Percentiles rank a stretch among this genome's conserved stretches.
phyloP scores from a whole-genome alignment of 2,113 vertebrate species.

The Anolis sagrei region DNA sequence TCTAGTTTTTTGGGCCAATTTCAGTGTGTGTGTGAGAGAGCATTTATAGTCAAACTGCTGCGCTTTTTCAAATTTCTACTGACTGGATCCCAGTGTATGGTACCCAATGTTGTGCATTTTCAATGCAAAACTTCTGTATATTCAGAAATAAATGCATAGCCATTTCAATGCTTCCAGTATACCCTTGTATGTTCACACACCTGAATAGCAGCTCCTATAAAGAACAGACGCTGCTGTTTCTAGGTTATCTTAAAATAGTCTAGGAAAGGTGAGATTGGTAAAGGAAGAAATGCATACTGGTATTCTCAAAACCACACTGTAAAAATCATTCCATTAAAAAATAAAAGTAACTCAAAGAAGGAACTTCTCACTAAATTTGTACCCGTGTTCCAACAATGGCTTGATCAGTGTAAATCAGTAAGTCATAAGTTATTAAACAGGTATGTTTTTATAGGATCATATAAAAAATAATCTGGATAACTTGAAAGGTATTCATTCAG shows the following conservation, averaged over 20 bases:
- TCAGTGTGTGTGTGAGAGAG: background rate
- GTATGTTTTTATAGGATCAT: background rate
- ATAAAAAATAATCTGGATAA: background rate
- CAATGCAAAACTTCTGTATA: background rate
- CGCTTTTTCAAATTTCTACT: background rate
- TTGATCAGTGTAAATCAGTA: constrained; percentile 1
- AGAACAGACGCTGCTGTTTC: background rate
- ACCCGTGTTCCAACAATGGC: background rate
- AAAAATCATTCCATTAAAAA: background rate
- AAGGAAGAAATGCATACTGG: background rate
- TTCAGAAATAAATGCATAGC: background rate
- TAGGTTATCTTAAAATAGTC: background rate
- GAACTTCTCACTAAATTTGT: background rate
- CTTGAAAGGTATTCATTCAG: background rate
- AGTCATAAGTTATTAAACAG: background rate
- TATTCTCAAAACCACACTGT: background rate
- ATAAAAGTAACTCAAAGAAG: constrained; percentile 1
- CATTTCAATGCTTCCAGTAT: background rate
- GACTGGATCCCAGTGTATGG: background rate
- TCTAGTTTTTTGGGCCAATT: too few species aligned
- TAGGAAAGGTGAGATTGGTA: background rate
- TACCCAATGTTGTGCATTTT: background rate
- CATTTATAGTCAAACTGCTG: background rate
- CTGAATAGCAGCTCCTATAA: background rate
- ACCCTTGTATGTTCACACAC: background rate